Evolutionary conservation across 2,113 vertebrate genomes (phyloP).

Genomic region (Puma concolor): DNA sequence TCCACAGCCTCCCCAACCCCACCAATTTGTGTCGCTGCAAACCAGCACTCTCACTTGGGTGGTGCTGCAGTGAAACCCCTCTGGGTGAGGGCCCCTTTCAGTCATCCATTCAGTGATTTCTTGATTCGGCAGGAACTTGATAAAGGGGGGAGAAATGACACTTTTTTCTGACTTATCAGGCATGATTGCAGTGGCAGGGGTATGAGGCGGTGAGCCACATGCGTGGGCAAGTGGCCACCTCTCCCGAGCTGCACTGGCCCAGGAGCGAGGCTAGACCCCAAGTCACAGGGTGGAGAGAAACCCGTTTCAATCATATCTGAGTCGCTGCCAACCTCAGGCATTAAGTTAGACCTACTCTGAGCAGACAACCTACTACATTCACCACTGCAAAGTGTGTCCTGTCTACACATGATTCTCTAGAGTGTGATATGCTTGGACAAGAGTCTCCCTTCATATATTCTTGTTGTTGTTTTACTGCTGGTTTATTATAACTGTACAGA

Average conservation of each 20-base stretch:
- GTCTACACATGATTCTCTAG: conserved; percentile 89
- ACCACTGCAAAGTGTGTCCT: conserved; percentile 80
- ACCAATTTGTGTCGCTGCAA: conserved; percentile 72
- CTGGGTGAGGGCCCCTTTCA: conserved; percentile 83
- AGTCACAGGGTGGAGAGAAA: conserved; percentile 82
- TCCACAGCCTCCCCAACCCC: conserved; percentile 74
- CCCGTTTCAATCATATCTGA: conserved; percentile 81
- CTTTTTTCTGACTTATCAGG: conserved; percentile 93
- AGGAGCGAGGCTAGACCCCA: conserved; percentile 83
- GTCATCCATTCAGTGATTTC: neutral
- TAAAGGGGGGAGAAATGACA: conserved; percentile 87
- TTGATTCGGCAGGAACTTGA: conserved; percentile 83
- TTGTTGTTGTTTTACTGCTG: conserved; percentile 90
- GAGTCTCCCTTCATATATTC: conserved; percentile 84
- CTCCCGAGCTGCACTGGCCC: conserved; percentile 83
- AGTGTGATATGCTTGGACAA: conserved; percentile 85
- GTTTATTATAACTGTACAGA: conserved; percentile 97
- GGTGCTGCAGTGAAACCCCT: conserved; percentile 80
- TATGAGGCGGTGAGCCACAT: conserved; percentile 91
- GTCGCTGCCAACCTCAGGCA: conserved; percentile 89
- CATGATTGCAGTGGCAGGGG: conserved; percentile 89
- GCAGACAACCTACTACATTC: conserved; percentile 85
- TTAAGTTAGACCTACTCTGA: conserved; percentile 87
- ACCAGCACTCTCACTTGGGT: conserved; percentile 77
- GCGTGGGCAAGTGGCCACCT: conserved; percentile 84